Evolutionary conservation across 2,888 invertebrate species (phyloP).

Genomic region (Ochlodes sylvanus): DNA sequence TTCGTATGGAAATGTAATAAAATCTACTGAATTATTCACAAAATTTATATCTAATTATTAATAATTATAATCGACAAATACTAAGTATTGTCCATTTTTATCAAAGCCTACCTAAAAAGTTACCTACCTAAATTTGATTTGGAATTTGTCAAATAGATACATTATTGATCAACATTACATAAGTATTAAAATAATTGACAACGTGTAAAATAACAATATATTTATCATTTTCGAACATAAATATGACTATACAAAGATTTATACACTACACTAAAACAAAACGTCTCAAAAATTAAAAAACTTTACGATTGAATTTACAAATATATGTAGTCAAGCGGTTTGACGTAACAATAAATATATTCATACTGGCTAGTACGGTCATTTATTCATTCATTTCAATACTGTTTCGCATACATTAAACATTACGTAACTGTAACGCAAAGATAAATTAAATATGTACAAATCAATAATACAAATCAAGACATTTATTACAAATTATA

Average conservation of each 20-base stretch:
- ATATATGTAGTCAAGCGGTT: neutral
- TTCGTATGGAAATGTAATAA: constrained; percentile 12
- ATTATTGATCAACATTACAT: constrained; percentile 6
- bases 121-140: constrained; percentile 24
- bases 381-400: constrained; percentile 15
- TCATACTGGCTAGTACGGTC: constrained; percentile 13
- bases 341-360: constrained; percentile 20
- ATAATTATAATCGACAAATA: constrained; percentile 15
- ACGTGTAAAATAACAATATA: constrained; percentile 2
- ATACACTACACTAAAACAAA: constrained; percentile 9
- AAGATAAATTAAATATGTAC: constrained; percentile 1
- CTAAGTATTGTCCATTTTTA: constrained; percentile 25
- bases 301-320: neutral
- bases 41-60: constrained; percentile 6
- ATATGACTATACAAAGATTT: constrained; percentile 3
- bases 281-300: constrained; percentile 1
- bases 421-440: constrained; percentile 4
- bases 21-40: constrained; percentile 22
- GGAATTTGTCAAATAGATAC: constrained; percentile 30
- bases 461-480: neutral
- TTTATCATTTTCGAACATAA: neutral
- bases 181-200: constrained; percentile 13
- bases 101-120: constrained; percentile 14
- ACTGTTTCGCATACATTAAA: constrained; percentile 22
- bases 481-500: neutral